These are phyloP conservation scores for Diaphora mendica DNA, from an alignment of 2,888 invertebrate genomes.

Conservation along the genomic window DNA sequence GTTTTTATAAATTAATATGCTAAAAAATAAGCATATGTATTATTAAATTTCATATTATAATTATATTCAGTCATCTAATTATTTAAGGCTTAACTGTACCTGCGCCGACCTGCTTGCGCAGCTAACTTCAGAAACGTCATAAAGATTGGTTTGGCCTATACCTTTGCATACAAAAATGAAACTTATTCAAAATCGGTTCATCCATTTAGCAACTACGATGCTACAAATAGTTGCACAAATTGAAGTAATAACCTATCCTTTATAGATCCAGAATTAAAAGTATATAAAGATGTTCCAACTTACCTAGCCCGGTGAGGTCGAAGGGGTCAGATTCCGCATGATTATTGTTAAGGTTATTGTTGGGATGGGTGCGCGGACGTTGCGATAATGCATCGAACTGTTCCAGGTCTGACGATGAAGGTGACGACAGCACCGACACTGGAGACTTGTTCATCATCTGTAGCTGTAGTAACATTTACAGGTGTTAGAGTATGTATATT, in stretches of 20 bases:
- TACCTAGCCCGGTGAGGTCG: conserved; percentile 88
- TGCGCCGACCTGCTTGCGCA: too few species aligned
- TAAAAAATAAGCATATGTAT: too few species aligned
- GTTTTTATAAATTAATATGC: too few species aligned
- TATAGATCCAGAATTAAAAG: background rate
- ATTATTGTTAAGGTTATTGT: conserved; percentile 48
- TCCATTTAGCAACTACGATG: background rate
- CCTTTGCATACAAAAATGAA: too few species aligned
- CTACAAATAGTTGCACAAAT: background rate
- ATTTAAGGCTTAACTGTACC: too few species aligned
- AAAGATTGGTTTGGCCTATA: too few species aligned
- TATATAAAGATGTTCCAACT: conserved; percentile 38
- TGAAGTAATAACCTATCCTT: background rate
- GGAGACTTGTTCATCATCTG: conserved; percentile 71
- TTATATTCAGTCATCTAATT: too few species aligned
- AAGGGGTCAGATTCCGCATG: conserved; percentile 87
- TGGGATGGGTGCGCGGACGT: conserved; percentile 84
- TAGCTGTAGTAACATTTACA: background rate
- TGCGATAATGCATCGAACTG: conserved; percentile 95
- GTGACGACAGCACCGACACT: conserved; percentile 75
- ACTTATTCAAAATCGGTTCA: too few species aligned
- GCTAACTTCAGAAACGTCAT: too few species aligned
- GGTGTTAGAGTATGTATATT: background rate
- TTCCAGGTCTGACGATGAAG: conserved; percentile 90
- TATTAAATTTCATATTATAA: too few species aligned